Evolutionary conservation across 2,113 vertebrate species (phyloP).

Genomic region (Sinocyclocheilus grahami): DNA sequence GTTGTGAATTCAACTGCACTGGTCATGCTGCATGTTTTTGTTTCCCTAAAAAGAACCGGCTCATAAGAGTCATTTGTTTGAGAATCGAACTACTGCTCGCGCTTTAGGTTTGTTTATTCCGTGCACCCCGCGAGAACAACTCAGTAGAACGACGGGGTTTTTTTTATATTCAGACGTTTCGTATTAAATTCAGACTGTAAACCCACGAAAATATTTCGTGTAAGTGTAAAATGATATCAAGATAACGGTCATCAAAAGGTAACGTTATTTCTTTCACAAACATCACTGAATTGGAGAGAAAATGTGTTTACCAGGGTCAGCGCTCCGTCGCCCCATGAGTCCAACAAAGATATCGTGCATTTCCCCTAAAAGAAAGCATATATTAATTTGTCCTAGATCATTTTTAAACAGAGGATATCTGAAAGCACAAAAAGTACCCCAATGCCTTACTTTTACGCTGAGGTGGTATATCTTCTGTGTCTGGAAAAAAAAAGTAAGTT

Average conservation of each 20-base stretch:
- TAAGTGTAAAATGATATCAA: neutral
- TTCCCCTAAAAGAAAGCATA: slow-evolving; percentile 77
- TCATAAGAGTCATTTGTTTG: neutral
- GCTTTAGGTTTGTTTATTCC: neutral
- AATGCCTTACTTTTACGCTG: slow-evolving; percentile 75
- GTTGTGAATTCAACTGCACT: too few species aligned
- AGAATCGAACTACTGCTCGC: neutral
- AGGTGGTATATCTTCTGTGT: slow-evolving; percentile 57
- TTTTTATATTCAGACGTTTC: neutral
- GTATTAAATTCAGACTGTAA: neutral
- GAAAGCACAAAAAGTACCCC: neutral
- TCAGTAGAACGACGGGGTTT: neutral
- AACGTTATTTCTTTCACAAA: neutral
- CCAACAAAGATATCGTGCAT: slow-evolving; percentile 95
- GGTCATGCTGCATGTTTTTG: too few species aligned
- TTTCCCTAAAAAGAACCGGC: neutral
- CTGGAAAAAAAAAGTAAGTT: slow-evolving; percentile 52
- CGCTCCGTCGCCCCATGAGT: slow-evolving; percentile 88
- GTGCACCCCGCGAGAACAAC: neutral
- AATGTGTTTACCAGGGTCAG: slow-evolving; percentile 73
- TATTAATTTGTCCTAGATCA: neutral
- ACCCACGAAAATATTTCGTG: neutral
- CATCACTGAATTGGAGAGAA: neutral
- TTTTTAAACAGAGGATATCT: neutral
- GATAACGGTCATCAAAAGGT: neutral